Evolutionary conservation across 1,140 invertebrate species (phyloP).

Genomic region (Diuraphis noxia): DNA sequence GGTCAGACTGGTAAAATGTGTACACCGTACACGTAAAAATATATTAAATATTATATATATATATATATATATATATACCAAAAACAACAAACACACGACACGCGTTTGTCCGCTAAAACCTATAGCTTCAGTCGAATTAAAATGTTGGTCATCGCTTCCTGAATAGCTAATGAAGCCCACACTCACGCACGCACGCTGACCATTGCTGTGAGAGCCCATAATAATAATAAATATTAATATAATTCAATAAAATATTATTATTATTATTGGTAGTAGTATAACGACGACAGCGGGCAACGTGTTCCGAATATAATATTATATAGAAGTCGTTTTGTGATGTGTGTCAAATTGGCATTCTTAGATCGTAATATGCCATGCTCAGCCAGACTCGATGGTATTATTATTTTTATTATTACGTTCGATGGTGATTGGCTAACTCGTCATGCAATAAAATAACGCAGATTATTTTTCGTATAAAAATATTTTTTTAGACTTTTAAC

Average conservation of each 20-base stretch:
- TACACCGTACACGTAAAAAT: background rate
- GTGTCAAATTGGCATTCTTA: background rate
- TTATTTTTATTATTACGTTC: background rate
- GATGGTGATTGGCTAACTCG: background rate
- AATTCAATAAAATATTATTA: background rate
- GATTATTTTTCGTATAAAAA: background rate
- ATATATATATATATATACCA: background rate
- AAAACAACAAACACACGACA: background rate
- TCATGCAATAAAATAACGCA: background rate
- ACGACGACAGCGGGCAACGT: background rate
- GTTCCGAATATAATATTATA: no score
- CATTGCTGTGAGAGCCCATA: background rate
- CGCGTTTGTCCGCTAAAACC: constrained; percentile 6
- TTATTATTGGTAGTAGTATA: background rate
- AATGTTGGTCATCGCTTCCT: constrained; percentile 20
- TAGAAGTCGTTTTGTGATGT: background rate
- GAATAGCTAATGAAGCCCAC: constrained; percentile 17
- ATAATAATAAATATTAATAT: background rate
- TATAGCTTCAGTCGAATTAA: background rate
- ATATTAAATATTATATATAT: background rate
- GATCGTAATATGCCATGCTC: background rate
- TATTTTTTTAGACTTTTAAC: background rate
- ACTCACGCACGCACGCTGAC: background rate
- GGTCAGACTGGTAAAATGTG: background rate
- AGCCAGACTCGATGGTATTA: background rate